Evolutionary conservation across 2,113 vertebrate genomes (phyloP), one percentile per base, ranked within the genome.

Genomic region (Riparia riparia): DNA sequence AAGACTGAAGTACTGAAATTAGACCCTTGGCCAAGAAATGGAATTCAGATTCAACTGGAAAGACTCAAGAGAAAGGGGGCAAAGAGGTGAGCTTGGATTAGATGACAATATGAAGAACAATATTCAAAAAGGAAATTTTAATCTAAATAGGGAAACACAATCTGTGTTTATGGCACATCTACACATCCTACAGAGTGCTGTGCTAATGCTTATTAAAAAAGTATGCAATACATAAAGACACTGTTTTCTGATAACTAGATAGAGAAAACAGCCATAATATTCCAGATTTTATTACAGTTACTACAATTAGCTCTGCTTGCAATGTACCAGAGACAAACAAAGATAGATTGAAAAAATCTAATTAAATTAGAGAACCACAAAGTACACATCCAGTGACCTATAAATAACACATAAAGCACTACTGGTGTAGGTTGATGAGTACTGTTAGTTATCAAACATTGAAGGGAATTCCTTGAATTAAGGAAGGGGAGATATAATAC

Each of bases 261-360:
- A 79, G 29, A 74, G 26, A 71, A 93, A 82, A 76, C 6, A 57
- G 51, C 39, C 47, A 50, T 70, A 80, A 63, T 61, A 66, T 54
- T 60, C 50, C 34, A 61, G 44, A 22, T 94, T 77, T 49, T 80
- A 45, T 92, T 73, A 57, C 60, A 31, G 51, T 54, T 86, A 54
- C 42, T 92, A 78, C 70, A 90, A 85, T 94, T 93, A 96, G 85
- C 63, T 84, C 60, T 76, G 57, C 26, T 84, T 79, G 68, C 45
- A 94, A 85, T 90, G 64, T 82, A 76, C 57, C 47, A 89, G 53
- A 89, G 44, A 91, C 49, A 91, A 95, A 93, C 69, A 91, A 93
- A 91, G 68, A 77, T 80, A 95, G 92, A 92, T 64, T 60, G 76
- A 93, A 93, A 96, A 93, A 93, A 90, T 58, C 88, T 77, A 92